Evolutionary conservation across 2,888 invertebrate genomes (phyloP).

Genomic region (Parascotia fuliginaria): DNA sequence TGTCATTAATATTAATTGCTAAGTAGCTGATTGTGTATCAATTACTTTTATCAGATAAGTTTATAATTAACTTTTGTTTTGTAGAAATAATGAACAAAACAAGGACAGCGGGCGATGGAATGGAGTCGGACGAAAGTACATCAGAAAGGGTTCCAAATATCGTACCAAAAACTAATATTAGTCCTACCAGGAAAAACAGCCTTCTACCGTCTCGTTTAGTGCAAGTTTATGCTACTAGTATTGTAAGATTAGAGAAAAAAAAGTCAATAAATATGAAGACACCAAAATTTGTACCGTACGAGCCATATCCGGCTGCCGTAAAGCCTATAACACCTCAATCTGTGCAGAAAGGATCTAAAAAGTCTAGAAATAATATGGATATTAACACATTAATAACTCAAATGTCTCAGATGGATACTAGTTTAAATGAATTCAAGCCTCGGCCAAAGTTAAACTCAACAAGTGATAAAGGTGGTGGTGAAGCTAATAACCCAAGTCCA

Average conservation of each 20-base stretch:
- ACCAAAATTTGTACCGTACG: constrained; percentile 95
- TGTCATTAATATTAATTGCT: constrained; percentile 29
- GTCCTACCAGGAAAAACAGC: constrained; percentile 51
- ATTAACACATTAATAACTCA: constrained; percentile 89
- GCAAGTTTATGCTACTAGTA: constrained; percentile 86
- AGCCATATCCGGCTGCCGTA: constrained; percentile 94
- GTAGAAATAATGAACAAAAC: constrained; percentile 75
- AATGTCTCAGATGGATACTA: constrained; percentile 89
- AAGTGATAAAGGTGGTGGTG: constrained; percentile 60
- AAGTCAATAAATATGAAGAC: constrained; percentile 86
- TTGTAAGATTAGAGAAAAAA: constrained; percentile 85
- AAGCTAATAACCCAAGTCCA: constrained; percentile 53
- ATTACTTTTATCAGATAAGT: constrained; percentile 15
- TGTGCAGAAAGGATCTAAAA: constrained; percentile 68
- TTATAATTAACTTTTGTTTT: constrained; percentile 22
- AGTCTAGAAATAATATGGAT: constrained; percentile 87
- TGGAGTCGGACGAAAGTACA: constrained; percentile 86
- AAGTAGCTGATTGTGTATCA: constrained; percentile 22
- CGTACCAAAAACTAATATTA: constrained; percentile 28
- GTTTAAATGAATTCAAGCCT: constrained; percentile 86
- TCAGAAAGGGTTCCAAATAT: constrained; percentile 51
- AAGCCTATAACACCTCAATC: constrained; percentile 89
- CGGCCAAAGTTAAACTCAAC: constrained; percentile 66
- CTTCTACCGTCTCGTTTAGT: constrained; percentile 63
- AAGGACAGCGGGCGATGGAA: constrained; percentile 91